A percentile compares a stretch with the other conserved stretches of the same genome.
These are phyloP conservation scores for Brachyopa scutellaris DNA, from an alignment of 2,888 invertebrate genomes.

Conservation along the genomic window DNA sequence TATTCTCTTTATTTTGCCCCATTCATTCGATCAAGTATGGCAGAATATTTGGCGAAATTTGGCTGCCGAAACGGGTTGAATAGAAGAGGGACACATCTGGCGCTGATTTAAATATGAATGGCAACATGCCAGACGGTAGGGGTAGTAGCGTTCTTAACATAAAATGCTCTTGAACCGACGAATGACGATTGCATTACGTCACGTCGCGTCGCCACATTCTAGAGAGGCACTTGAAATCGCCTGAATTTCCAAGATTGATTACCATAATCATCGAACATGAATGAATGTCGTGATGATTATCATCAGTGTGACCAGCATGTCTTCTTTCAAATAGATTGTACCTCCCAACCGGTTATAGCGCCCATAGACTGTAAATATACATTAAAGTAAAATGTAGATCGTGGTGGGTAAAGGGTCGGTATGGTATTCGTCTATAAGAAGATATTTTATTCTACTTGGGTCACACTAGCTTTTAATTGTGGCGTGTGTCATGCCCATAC, in stretches of 20 bases:
- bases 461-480: too few relatives aligned
- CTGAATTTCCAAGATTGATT: too few relatives aligned
- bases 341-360: too few relatives aligned
- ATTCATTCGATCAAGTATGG: not conserved
- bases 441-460: too few relatives aligned
- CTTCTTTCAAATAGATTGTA: too few relatives aligned
- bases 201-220: not conserved
- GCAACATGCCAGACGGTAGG: conserved; percentile 27
- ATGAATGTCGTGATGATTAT: conserved; percentile 20
- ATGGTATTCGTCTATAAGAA: too few relatives aligned
- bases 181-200: not conserved
- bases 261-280: conserved; percentile 37
- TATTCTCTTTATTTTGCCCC: not conserved
- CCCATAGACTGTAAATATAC: too few relatives aligned
- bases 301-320: not conserved
- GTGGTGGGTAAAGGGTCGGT: too few relatives aligned
- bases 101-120: conserved; percentile 1
- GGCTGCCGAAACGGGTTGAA: conserved; percentile 21
- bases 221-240: not conserved
- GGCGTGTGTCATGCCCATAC: too few relatives aligned
- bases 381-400: too few relatives aligned
- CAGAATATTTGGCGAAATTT: conserved; percentile 21
- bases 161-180: not conserved
- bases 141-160: not conserved
- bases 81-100: not conserved